These are phyloP conservation scores for Drosophila pruinosa DNA, from an alignment of 1,140 invertebrate species.

Conservation along the genomic window DNA sequence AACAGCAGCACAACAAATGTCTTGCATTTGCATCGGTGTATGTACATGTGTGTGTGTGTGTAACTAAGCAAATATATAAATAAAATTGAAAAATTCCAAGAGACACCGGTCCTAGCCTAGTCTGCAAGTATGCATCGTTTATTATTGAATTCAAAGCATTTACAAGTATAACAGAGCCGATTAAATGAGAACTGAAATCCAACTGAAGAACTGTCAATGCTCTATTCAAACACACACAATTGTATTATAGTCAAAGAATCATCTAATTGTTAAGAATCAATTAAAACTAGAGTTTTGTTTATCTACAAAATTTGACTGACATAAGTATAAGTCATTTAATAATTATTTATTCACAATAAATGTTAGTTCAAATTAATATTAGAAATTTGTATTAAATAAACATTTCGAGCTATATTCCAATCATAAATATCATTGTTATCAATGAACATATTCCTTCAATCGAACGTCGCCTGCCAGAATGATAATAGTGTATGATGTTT, in stretches of 20 bases:
- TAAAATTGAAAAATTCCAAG: slow-evolving; percentile 68
- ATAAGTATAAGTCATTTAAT: too few relatives aligned
- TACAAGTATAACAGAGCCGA: not conserved
- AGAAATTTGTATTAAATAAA: too few relatives aligned
- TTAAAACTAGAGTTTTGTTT: too few relatives aligned
- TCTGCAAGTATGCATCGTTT: slow-evolving; percentile 30
- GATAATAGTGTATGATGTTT: not conserved
- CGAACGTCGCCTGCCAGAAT: not conserved
- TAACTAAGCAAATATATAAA: slow-evolving; percentile 7
- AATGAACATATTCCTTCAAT: too few relatives aligned
- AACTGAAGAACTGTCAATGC: not conserved
- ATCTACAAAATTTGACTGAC: too few relatives aligned
- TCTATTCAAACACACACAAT: too few relatives aligned
- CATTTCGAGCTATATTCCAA: too few relatives aligned
- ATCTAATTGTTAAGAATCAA: too few relatives aligned
- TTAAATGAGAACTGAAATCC: not conserved
- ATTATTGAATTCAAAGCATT: slow-evolving; percentile 40
- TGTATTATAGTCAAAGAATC: too few relatives aligned
- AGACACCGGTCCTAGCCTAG: slow-evolving; percentile 8
- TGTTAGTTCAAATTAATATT: too few relatives aligned
- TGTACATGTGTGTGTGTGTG: not conserved
- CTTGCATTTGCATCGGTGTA: slow-evolving; percentile 6
- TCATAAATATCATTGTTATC: too few relatives aligned
- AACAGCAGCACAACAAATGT: slow-evolving; percentile 27
- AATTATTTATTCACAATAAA: too few relatives aligned